phyloP scores from a whole-genome alignment of 1,140 invertebrate species.

The Dermatophagoides farinae region DNA sequence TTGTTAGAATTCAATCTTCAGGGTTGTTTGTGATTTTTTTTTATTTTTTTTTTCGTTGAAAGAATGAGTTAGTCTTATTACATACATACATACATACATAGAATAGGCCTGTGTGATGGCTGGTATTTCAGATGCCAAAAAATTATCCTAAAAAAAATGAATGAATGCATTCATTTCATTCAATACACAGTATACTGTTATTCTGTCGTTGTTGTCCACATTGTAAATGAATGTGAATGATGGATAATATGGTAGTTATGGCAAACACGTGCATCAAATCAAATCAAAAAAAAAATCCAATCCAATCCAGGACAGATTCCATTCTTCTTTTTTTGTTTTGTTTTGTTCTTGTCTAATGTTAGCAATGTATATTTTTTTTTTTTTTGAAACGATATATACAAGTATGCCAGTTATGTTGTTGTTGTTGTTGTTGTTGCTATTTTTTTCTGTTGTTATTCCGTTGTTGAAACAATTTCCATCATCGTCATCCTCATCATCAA shows the following conservation, averaged over 20 bases:
- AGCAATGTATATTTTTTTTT: too few species aligned
- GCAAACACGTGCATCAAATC: neutral
- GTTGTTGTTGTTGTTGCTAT: too few species aligned
- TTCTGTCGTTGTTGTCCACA: neutral
- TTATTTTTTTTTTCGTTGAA: neutral
- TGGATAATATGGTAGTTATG: neutral
- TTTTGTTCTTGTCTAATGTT: too few species aligned
- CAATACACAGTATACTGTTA: neutral
- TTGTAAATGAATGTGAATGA: neutral
- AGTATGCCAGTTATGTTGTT: too few species aligned
- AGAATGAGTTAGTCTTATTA: neutral
- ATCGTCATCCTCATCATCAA: neutral
- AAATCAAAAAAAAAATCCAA: neutral
- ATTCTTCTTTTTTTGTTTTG: too few species aligned
- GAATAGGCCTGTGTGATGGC: too few species aligned
- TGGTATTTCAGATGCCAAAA: too few species aligned
- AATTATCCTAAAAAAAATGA: too few species aligned
- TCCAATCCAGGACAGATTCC: too few species aligned
- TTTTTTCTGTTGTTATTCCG: neutral
- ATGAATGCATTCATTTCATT: neutral
- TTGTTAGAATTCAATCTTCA: conserved; percentile 1
- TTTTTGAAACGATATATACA: too few species aligned
- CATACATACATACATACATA: too few species aligned
- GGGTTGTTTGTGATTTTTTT: neutral
- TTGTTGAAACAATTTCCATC: neutral